Evolutionary conservation across 2,888 invertebrate species (phyloP).

Genomic region (Mongoloraphidia duomilia): DNA sequence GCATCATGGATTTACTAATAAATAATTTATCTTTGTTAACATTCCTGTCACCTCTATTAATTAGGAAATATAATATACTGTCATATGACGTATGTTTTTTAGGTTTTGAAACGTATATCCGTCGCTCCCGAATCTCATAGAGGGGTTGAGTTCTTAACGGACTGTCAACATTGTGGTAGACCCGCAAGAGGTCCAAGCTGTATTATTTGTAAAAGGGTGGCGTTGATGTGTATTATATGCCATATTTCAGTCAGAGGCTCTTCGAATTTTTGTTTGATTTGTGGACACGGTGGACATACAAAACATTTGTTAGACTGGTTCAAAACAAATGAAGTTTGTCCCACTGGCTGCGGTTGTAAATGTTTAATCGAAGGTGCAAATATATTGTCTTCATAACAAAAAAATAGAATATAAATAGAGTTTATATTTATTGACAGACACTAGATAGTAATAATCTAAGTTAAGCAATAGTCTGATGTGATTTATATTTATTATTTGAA

Average conservation of each 20-base stretch:
- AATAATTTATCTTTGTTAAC: not conserved
- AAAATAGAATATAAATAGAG: not conserved
- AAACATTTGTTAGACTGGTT: conserved; percentile 77
- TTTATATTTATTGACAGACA: not conserved
- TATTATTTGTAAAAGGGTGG: conserved; percentile 52
- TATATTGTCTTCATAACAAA: conserved; percentile 31
- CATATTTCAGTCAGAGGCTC: conserved; percentile 72
- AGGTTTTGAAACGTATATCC: conserved; percentile 47
- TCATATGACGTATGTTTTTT: conserved; percentile 3
- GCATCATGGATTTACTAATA: no score
- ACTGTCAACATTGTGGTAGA: conserved; percentile 55
- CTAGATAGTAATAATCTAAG: not conserved
- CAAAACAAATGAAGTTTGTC: conserved; percentile 58
- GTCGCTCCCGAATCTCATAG: conserved; percentile 29
- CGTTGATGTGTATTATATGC: conserved; percentile 72
- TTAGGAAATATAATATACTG: not conserved
- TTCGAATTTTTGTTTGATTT: conserved; percentile 73
- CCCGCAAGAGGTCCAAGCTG: conserved; percentile 56
- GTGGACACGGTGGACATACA: conserved; percentile 89
- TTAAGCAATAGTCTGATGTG: no score
- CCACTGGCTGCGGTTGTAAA: conserved; percentile 84
- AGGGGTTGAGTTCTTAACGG: conserved; percentile 59
- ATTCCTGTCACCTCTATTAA: not conserved
- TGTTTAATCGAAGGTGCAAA: conserved; percentile 59
- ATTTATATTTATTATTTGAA: no score